These are phyloP conservation scores for Poeciliopsis prolifica DNA, from an alignment of 2,113 vertebrate species.

Conservation along the genomic window DNA sequence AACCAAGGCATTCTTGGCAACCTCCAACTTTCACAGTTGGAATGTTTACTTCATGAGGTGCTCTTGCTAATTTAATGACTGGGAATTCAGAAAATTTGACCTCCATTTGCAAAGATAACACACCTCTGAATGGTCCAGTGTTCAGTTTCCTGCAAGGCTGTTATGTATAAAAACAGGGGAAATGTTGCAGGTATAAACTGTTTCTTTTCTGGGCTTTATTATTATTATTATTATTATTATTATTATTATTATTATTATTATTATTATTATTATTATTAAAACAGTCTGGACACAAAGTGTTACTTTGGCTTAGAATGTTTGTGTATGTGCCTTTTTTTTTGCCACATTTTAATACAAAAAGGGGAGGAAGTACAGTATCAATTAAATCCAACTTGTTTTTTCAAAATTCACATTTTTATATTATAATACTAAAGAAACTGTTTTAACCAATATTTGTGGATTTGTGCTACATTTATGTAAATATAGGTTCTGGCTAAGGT, in stretches of 20 bases:
- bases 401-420: background rate
- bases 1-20: background rate
- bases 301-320: background rate
- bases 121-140: background rate
- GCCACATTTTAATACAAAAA: background rate
- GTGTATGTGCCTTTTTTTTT: background rate
- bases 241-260: too few relatives aligned
- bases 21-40: background rate
- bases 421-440: background rate
- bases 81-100: background rate
- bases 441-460: background rate
- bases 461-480: background rate
- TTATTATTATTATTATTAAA: background rate
- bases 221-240: background rate
- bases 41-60: background rate
- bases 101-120: background rate
- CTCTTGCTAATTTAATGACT: background rate
- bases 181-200: background rate
- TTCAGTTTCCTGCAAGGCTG: background rate
- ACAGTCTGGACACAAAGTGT: background rate
- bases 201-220: background rate
- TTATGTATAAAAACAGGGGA: background rate
- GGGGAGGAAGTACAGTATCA: background rate
- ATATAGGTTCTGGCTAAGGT: too few relatives aligned
- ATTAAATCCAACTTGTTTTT: background rate